Evolutionary conservation across 2,113 vertebrate species (phyloP).

Genomic region (Ellobius talpinus): DNA sequence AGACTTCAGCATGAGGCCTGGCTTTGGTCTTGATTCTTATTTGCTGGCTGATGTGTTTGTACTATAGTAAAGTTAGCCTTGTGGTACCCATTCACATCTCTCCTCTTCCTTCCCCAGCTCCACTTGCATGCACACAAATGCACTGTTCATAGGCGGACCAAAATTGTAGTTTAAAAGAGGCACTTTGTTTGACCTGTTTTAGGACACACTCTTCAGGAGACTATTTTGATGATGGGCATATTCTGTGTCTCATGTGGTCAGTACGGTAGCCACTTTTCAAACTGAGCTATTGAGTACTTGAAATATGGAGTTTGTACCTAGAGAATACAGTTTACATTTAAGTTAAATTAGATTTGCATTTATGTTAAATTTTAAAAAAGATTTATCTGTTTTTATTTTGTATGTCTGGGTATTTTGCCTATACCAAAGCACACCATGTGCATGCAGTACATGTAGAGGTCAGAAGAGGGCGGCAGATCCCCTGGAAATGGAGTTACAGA

Average conservation of each 20-base stretch:
- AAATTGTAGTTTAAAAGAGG: background rate
- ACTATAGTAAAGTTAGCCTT: background rate
- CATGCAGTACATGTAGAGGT: background rate
- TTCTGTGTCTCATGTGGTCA: background rate
- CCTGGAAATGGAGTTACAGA: background rate
- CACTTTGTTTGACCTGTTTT: background rate
- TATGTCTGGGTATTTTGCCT: background rate
- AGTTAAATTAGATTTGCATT: slow-evolving; percentile 19
- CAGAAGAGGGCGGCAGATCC: background rate
- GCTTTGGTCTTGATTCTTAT: background rate
- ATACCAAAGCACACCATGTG: background rate
- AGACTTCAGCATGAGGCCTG: background rate
- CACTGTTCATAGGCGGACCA: background rate
- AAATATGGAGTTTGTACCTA: background rate
- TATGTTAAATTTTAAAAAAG: background rate
- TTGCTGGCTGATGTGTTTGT: background rate
- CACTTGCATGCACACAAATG: background rate
- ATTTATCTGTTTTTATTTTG: background rate
- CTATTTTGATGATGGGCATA: background rate
- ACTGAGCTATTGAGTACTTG: background rate
- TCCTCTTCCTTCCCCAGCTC: background rate
- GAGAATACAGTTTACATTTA: slow-evolving; percentile 12
- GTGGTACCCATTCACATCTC: background rate
- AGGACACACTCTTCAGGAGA: background rate
- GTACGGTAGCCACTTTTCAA: accelerated